phyloP scores from a whole-genome alignment of 2,797 vertebrate species.

The Lycodopsis pacificus region DNA sequence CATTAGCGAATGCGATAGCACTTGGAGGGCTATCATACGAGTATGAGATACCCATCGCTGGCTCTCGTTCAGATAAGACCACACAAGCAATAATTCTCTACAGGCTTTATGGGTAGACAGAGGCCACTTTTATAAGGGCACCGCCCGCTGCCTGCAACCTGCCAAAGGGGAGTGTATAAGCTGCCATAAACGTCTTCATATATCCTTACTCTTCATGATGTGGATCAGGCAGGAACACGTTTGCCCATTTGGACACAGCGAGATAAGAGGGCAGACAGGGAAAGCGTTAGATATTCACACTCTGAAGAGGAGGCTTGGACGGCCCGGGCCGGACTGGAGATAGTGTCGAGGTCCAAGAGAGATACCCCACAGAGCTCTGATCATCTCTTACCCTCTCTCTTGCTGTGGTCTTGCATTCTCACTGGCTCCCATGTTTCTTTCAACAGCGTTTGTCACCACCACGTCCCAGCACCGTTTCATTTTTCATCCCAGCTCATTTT shows the following conservation, averaged over 20 bases:
- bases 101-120: slow-evolving; percentile 70
- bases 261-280: slow-evolving; percentile 46
- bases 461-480: slow-evolving; percentile 43
- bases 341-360: slow-evolving; percentile 37
- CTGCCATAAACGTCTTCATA: slow-evolving; percentile 77
- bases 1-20: slow-evolving; percentile 59
- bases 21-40: slow-evolving; percentile 64
- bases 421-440: slow-evolving; percentile 43
- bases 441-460: slow-evolving; percentile 47
- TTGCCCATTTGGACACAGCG: slow-evolving; percentile 33
- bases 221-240: slow-evolving; percentile 57
- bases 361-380: slow-evolving; percentile 42
- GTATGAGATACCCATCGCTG: slow-evolving; percentile 65
- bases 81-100: slow-evolving; percentile 70
- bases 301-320: slow-evolving; percentile 5
- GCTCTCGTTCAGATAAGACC: slow-evolving; percentile 64
- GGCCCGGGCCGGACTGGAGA: slow-evolving; percentile 12
- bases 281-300: slow-evolving; percentile 50
- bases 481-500: slow-evolving; percentile 49
- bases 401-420: slow-evolving; percentile 34
- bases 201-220: slow-evolving; percentile 74
- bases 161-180: slow-evolving; percentile 71
- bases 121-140: slow-evolving; percentile 72
- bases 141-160: slow-evolving; percentile 46
- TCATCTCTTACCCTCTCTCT: slow-evolving; percentile 43